A percentile compares a stretch with the other conserved stretches of the same genome.
Conservation (phyloP, 2,113 vertebrate species). For the Psettodes erumei region DNA sequence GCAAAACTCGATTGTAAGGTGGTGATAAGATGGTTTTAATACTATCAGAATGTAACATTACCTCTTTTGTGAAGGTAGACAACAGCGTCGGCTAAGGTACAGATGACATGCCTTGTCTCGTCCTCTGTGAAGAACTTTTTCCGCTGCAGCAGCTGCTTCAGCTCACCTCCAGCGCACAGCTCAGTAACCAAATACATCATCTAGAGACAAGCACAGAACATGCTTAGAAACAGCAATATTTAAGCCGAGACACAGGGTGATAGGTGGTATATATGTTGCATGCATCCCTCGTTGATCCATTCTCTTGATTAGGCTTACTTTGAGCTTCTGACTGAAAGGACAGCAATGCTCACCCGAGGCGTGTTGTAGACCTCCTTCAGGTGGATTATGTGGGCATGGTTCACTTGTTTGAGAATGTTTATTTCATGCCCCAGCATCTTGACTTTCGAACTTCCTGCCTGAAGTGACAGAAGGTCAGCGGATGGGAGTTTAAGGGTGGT, state of each 20-base stretch:
- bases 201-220: constrained; percentile 75
- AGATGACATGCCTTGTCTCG: constrained; percentile 86
- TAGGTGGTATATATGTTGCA: constrained; percentile 21
- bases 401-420: constrained; percentile 86
- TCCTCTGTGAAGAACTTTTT: constrained; percentile 86
- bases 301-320: constrained; percentile 13
- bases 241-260: constrained; percentile 8
- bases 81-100: constrained; percentile 83
- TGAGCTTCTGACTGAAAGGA: constrained; percentile 16
- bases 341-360: constrained; percentile 79
- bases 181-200: constrained; percentile 89
- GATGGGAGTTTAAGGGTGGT: not conserved
- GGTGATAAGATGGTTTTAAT: not conserved
- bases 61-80: constrained; percentile 87
- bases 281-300: not conserved
- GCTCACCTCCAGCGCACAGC: constrained; percentile 87
- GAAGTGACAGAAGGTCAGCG: constrained; percentile 53
- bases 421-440: constrained; percentile 88
- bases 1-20: not conserved
- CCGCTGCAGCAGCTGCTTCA: constrained; percentile 82
- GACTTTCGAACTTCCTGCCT: constrained; percentile 88
- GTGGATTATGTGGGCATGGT: constrained; percentile 87
- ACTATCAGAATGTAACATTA: constrained; percentile 66
- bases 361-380: constrained; percentile 88
- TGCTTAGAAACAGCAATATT: constrained; percentile 30